Conservation (phyloP, 2,113 vertebrate species). For the Triplophysa dalaica region DNA sequence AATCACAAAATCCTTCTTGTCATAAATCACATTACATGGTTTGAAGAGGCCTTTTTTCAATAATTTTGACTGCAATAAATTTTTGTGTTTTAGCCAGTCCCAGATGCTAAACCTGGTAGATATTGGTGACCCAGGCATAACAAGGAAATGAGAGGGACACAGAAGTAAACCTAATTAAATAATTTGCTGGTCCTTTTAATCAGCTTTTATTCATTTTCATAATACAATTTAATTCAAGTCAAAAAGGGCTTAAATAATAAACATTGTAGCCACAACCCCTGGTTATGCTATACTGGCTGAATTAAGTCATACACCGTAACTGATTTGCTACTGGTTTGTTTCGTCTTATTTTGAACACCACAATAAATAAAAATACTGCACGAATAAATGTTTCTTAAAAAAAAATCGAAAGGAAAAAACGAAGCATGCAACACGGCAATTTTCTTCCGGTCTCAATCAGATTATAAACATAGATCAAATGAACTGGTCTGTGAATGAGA, state of each 20-base stretch:
- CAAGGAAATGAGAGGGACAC: background rate
- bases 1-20: background rate
- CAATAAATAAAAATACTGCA: background rate
- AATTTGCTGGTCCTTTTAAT: background rate
- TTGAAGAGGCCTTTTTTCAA: background rate
- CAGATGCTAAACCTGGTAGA: background rate
- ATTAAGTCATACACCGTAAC: background rate
- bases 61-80: background rate
- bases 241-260: background rate
- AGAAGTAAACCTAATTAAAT: background rate
- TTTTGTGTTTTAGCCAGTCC: background rate
- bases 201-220: too few species aligned
- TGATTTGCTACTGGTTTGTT: background rate
- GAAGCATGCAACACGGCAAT: background rate
- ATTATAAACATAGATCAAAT: background rate
- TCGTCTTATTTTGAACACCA: background rate
- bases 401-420: background rate
- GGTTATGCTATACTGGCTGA: background rate
- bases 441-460: background rate
- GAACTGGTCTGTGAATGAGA: slow-evolving; percentile 16
- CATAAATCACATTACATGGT: background rate
- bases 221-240: background rate
- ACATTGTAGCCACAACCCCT: too few species aligned
- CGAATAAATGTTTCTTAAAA: background rate
- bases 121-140: background rate